phyloP scores from a whole-genome alignment of 1,140 invertebrate species.

The Xylocopa sonorina region DNA sequence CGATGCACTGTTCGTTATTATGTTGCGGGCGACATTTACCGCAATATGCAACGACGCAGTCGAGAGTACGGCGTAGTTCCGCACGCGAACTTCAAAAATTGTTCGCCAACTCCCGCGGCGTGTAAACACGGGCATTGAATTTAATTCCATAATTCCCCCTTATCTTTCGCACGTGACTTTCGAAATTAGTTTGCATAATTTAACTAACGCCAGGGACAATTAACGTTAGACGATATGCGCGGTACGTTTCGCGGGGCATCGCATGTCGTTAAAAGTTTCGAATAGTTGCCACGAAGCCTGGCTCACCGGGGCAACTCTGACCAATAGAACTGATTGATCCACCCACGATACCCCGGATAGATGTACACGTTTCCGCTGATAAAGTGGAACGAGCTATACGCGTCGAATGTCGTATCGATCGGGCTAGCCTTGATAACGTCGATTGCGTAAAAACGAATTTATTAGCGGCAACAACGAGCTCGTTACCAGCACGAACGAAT shows the following conservation, averaged over 20 bases:
- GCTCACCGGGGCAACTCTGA: background rate
- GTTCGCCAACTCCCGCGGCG: background rate
- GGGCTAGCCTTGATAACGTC: background rate
- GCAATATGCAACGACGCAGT: background rate
- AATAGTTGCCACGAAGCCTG: constrained; percentile 9
- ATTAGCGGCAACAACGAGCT: too few relatives aligned
- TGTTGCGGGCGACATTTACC: background rate
- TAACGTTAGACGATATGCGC: background rate
- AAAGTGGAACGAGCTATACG: constrained; percentile 20
- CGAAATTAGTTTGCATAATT: constrained; percentile 24
- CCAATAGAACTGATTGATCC: constrained; percentile 33
- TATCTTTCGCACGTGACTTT: background rate
- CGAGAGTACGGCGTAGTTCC: background rate
- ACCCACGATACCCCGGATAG: constrained; percentile 29
- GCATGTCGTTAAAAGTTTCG: constrained; percentile 9
- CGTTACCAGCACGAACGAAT: too few relatives aligned
- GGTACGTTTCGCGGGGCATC: background rate
- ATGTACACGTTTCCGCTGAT: constrained; percentile 35
- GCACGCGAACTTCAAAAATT: background rate
- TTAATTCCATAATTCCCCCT: background rate
- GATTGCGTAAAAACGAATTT: background rate
- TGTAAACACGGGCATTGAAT: background rate
- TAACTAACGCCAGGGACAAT: too few relatives aligned
- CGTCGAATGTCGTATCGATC: constrained; percentile 34
- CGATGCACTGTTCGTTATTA: background rate